phyloP scores from a whole-genome alignment of 2,113 vertebrate species.

The Haemorhous mexicanus region DNA sequence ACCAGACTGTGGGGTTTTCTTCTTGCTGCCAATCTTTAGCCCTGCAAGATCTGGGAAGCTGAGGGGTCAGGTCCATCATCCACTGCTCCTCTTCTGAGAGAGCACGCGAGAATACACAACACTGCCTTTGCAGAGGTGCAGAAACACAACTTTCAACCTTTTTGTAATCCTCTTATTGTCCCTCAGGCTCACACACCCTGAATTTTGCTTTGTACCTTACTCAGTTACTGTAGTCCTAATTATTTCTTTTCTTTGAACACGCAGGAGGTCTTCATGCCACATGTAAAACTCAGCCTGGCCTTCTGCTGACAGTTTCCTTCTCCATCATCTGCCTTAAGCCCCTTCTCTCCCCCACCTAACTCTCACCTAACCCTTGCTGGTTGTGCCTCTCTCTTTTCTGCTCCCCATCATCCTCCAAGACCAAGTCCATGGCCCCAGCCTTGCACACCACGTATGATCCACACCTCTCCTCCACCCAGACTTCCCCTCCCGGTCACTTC shows the following conservation, averaged over 20 bases:
- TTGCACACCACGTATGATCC: rapidly evolving
- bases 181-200: not conserved
- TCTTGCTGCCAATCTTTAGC: not conserved
- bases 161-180: not conserved
- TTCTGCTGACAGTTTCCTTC: not conserved
- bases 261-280: not conserved
- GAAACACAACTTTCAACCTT: not conserved
- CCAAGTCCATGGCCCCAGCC: not conserved
- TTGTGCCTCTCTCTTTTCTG: not conserved
- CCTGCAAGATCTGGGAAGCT: not conserved
- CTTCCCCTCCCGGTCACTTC: not conserved
- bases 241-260: not conserved
- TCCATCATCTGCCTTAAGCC: not conserved
- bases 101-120: not conserved
- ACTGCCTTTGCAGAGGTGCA: not conserved
- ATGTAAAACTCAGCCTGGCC: not conserved
- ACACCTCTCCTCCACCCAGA: not conserved
- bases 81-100: not conserved
- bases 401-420: not conserved
- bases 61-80: not conserved
- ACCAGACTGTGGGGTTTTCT: rapidly evolving
- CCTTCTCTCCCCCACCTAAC: not conserved
- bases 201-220: not conserved
- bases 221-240: not conserved
- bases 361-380: rapidly evolving